These are phyloP conservation scores for Perccottus glenii DNA, from an alignment of 2,113 vertebrate genomes.

Conservation along the genomic window DNA sequence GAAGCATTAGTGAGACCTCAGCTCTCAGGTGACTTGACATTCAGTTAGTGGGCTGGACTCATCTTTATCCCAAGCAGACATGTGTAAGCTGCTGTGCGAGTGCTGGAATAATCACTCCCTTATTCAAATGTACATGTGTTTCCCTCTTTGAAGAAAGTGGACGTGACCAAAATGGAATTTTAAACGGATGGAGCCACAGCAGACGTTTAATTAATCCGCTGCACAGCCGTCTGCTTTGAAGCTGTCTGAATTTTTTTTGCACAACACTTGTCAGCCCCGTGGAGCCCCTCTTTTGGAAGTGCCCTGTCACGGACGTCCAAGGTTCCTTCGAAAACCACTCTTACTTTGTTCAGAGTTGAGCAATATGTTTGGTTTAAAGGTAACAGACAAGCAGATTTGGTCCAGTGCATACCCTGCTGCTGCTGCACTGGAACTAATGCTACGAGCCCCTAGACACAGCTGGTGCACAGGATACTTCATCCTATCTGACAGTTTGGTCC, in stretches of 20 bases:
- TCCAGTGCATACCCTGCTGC: conserved; percentile 26
- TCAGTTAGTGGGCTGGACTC: conserved; percentile 22
- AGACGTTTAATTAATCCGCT: conserved; percentile 64
- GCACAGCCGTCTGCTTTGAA: conserved; percentile 56
- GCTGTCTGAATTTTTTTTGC: conserved; percentile 34
- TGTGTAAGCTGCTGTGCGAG: conserved; percentile 29
- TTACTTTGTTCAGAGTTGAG: conserved; percentile 23
- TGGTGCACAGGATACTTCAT: conserved; percentile 16
- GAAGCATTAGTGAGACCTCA: conserved; percentile 2
- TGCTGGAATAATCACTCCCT: conserved; percentile 36
- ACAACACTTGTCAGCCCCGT: conserved; percentile 35
- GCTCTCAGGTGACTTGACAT: conserved; percentile 14
- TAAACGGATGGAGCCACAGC: conserved; percentile 34
- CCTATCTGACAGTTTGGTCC: conserved; percentile 15
- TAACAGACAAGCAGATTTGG: conserved; percentile 27
- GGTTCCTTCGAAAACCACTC: conserved; percentile 42
- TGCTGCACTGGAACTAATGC: conserved; percentile 45
- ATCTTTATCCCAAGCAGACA: conserved; percentile 23
- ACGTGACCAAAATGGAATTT: conserved; percentile 56
- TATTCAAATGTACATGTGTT: conserved; percentile 54
- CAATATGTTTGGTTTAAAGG: conserved; percentile 25
- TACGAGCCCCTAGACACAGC: conserved; percentile 12
- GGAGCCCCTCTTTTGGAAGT: conserved; percentile 35
- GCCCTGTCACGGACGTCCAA: conserved; percentile 26
- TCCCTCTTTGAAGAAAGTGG: conserved; percentile 50